Evolutionary conservation across 2,113 vertebrate species (phyloP).

Genomic region (Arenaria interpres): DNA sequence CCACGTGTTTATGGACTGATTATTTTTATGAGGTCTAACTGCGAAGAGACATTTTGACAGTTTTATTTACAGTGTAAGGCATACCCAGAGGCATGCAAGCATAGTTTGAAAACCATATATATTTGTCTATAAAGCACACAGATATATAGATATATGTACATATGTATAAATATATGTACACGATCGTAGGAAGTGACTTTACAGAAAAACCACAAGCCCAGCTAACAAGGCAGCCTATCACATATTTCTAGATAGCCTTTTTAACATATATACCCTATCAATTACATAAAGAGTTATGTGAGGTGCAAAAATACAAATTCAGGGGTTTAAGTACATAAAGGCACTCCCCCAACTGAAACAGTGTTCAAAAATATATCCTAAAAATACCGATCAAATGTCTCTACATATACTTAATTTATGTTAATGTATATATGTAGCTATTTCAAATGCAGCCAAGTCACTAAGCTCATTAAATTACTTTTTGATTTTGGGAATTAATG

Average conservation of each 20-base stretch:
- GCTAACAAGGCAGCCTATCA: neutral
- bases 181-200: neutral
- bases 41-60: constrained; percentile 22
- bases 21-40: constrained; percentile 43
- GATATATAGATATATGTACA: neutral
- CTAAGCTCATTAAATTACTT: neutral
- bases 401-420: neutral
- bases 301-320: neutral
- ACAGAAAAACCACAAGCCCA: neutral
- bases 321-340: neutral
- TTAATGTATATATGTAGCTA: neutral
- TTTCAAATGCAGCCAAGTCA: constrained; percentile 32
- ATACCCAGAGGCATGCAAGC: neutral
- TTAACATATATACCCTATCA: neutral
- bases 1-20: constrained; percentile 11
- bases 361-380: neutral
- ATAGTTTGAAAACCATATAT: neutral
- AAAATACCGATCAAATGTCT: constrained; percentile 5
- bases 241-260: neutral
- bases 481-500: constrained; percentile 30
- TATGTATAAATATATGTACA: neutral
- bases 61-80: constrained; percentile 35
- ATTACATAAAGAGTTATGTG: neutral
- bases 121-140: neutral
- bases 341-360: neutral